Evolutionary conservation across 2,113 vertebrate genomes (phyloP).

Genomic region (Solea senegalensis): DNA sequence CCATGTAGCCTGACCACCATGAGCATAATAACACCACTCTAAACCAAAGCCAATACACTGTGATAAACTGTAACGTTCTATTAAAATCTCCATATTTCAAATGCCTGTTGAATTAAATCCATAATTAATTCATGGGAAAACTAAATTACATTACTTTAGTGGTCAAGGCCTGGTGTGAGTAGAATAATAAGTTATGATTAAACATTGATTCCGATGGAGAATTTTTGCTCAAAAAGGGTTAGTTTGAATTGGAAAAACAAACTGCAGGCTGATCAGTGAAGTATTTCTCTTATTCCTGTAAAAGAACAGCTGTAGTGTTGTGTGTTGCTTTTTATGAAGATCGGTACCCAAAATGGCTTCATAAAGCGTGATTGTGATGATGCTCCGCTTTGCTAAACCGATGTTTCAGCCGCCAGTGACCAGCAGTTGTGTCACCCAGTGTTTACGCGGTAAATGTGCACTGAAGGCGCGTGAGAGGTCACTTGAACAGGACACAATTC

Average conservation of each 20-base stretch:
- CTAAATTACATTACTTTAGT: constrained; percentile 55
- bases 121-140: constrained; percentile 54
- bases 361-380: neutral
- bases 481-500: neutral
- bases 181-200: constrained; percentile 59
- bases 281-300: constrained; percentile 7
- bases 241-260: constrained; percentile 6
- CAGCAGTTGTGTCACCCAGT: neutral
- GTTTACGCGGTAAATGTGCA: no score
- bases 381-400: neutral
- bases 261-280: constrained; percentile 3
- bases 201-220: constrained; percentile 39
- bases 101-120: constrained; percentile 46
- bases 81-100: constrained; percentile 61
- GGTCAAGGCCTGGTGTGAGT: constrained; percentile 32
- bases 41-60: constrained; percentile 18
- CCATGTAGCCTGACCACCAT: neutral
- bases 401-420: neutral
- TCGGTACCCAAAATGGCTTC: no score
- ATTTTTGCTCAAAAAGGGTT: constrained; percentile 7
- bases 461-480: neutral
- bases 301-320: neutral
- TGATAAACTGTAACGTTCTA: constrained; percentile 51
- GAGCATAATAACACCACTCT: constrained; percentile 34
- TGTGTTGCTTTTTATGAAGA: no score